phyloP scores from a whole-genome alignment of 2,797 vertebrate species.

The Leuciscus waleckii region DNA sequence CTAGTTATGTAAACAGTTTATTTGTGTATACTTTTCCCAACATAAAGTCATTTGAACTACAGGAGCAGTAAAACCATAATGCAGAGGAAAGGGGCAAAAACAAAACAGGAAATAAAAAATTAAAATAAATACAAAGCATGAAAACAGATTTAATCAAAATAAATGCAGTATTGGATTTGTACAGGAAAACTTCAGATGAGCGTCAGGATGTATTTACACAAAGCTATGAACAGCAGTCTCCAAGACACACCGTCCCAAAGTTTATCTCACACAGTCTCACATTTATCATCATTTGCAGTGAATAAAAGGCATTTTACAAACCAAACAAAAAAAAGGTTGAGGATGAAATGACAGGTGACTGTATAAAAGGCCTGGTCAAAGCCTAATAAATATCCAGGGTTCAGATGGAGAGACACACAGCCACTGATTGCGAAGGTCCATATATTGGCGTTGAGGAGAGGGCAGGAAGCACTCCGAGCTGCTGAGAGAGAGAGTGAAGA shows the following conservation, averaged over 20 bases:
- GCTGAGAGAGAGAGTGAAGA: conserved; percentile 62
- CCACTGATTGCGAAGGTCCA: conserved; percentile 90
- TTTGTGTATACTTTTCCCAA: conserved; percentile 80
- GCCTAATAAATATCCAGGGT: conserved; percentile 88
- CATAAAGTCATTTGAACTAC: conserved; percentile 89
- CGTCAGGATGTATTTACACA: conserved; percentile 75
- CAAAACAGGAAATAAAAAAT: conserved; percentile 79
- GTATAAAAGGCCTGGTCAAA: conserved; percentile 87
- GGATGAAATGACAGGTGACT: conserved; percentile 84
- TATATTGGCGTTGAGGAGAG: conserved; percentile 79
- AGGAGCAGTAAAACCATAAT: conserved; percentile 90
- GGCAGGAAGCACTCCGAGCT: conserved; percentile 86
- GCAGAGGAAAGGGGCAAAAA: conserved; percentile 81
- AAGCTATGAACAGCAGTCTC: conserved; percentile 62
- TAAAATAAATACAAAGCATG: conserved; percentile 77
- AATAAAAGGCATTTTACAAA: conserved; percentile 48
- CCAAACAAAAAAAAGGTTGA: conserved; percentile 78
- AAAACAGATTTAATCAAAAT: conserved; percentile 88
- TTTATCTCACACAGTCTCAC: conserved; percentile 49
- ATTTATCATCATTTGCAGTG: conserved; percentile 42
- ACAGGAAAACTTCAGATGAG: conserved; percentile 85
- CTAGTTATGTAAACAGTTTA: conserved; percentile 88
- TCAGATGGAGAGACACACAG: conserved; percentile 79
- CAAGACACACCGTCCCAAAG: conserved; percentile 57
- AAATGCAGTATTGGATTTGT: conserved; percentile 88